Evolutionary conservation across 1,140 invertebrate genomes (phyloP).

Genomic region (Bombus difficillimus): DNA sequence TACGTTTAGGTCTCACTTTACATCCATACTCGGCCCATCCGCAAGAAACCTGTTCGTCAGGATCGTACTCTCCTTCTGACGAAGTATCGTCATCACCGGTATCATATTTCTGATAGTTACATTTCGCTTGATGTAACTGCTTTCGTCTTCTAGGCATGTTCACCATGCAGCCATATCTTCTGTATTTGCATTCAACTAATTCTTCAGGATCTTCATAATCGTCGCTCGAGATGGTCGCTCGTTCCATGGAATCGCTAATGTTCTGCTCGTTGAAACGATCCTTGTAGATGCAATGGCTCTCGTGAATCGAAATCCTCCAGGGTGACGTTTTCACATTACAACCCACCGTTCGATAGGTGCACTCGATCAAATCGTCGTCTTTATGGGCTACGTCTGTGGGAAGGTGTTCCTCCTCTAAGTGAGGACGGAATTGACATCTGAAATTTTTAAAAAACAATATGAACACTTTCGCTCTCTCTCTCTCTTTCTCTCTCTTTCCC

Average conservation of each 20-base stretch:
- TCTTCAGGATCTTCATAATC: constrained; percentile 55
- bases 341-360: constrained; percentile 64
- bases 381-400: constrained; percentile 67
- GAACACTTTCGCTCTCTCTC: neutral
- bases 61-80: constrained; percentile 53
- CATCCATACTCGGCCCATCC: constrained; percentile 70
- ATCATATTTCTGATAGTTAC: constrained; percentile 66
- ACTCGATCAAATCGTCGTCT: constrained; percentile 64
- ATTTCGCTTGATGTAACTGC: constrained; percentile 72
- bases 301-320: constrained; percentile 72
- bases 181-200: constrained; percentile 70
- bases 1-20: constrained; percentile 63
- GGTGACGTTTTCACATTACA: constrained; percentile 71
- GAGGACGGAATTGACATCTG: constrained; percentile 76
- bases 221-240: constrained; percentile 28
- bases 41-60: constrained; percentile 62
- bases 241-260: constrained; percentile 36
- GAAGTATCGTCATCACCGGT: neutral
- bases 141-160: constrained; percentile 68
- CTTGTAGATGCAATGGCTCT: constrained; percentile 72
- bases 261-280: constrained; percentile 47
- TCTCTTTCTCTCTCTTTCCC: neutral
- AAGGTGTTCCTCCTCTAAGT: constrained; percentile 69
- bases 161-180: constrained; percentile 72
- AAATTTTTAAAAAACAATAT: neutral